Evolutionary conservation across 2,113 vertebrate genomes (phyloP).

Genomic region (Ictidomys tridecemlineatus): DNA sequence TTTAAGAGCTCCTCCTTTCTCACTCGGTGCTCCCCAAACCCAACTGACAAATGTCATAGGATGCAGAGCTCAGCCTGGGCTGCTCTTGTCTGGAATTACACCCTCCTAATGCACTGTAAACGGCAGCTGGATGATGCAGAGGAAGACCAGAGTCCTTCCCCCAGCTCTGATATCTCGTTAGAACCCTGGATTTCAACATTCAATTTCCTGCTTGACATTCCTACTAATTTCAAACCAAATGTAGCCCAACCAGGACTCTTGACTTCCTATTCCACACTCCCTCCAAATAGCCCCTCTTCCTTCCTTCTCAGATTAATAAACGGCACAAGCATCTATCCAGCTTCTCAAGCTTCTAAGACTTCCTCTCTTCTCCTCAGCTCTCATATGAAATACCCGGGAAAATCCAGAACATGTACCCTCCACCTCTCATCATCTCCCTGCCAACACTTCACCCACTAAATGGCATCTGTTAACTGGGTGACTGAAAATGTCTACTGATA

Average conservation of each 20-base stretch:
- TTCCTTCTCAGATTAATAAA: not conserved
- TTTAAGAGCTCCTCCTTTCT: not conserved
- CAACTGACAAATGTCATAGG: not conserved
- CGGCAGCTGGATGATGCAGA: not conserved
- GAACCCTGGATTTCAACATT: not conserved
- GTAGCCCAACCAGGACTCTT: not conserved
- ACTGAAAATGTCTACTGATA: not conserved
- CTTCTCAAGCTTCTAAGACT: not conserved
- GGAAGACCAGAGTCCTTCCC: not conserved
- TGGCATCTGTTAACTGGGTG: not conserved
- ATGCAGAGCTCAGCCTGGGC: not conserved
- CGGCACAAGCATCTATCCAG: not conserved
- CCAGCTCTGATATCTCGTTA: not conserved
- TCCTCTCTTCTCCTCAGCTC: not conserved
- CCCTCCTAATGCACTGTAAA: not conserved
- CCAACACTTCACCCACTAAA: not conserved
- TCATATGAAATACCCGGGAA: not conserved
- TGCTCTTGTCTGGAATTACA: not conserved
- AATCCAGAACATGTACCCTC: not conserved
- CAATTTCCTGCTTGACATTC: not conserved
- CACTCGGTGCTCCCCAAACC: not conserved
- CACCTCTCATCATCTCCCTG: not conserved
- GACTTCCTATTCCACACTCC: not conserved
- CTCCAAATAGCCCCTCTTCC: not conserved
- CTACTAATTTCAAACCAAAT: not conserved